phyloP scores from a whole-genome alignment of 2,797 vertebrate genomes.

The Pangasius sanitwongsei region DNA sequence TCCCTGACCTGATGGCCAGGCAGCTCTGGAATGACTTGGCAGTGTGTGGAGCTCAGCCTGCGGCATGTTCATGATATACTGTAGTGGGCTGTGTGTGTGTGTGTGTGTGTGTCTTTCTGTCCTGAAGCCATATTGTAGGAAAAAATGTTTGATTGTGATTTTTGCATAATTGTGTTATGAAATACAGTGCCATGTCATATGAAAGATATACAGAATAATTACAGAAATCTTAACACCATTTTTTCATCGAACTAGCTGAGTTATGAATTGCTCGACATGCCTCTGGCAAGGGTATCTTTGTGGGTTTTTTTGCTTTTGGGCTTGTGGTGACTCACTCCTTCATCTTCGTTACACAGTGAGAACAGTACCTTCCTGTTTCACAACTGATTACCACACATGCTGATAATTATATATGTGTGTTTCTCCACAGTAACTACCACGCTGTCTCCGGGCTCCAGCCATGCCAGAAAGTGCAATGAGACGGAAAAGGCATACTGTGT shows the following conservation, averaged over 20 bases:
- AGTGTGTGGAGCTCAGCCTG: constrained; percentile 43
- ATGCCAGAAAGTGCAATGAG: constrained; percentile 92
- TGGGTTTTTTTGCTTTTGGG: not conserved
- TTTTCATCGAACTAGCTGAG: constrained; percentile 6
- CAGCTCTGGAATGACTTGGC: constrained; percentile 41
- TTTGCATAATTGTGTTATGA: not conserved
- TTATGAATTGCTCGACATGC: constrained; percentile 17
- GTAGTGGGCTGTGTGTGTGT: constrained; percentile 20
- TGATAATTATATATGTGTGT: constrained; percentile 49
- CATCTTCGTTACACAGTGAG: constrained; percentile 16
- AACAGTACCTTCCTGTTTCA: constrained; percentile 29
- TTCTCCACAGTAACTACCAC: constrained; percentile 83
- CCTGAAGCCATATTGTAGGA: constrained; percentile 19
- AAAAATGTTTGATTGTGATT: constrained; percentile 22
- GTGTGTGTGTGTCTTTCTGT: constrained; percentile 11
- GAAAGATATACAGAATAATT: constrained; percentile 17
- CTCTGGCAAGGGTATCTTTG: constrained; percentile 15
- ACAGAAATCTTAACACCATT: constrained; percentile 4
- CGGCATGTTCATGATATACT: constrained; percentile 39
- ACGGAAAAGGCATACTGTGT: constrained; percentile 93
- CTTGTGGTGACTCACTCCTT: constrained; percentile 31
- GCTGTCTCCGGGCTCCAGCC: constrained; percentile 88
- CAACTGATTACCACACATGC: constrained; percentile 30
- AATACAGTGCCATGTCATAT: constrained; percentile 8
- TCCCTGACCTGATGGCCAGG: constrained; percentile 39